Evolutionary conservation across 2,797 vertebrate species (phyloP).

Genomic region (Acropternis orthonyx): DNA sequence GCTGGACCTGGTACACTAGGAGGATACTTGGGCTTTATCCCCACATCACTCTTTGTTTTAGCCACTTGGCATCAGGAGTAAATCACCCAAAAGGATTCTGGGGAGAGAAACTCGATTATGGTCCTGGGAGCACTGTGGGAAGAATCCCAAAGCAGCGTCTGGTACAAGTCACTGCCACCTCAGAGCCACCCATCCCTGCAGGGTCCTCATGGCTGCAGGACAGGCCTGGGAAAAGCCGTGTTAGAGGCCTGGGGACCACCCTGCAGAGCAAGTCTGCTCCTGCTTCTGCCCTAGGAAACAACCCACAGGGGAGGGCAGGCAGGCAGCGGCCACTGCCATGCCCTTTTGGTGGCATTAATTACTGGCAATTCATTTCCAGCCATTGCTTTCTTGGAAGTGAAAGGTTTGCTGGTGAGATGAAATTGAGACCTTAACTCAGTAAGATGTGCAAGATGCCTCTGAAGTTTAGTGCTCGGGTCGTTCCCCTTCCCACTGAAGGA

Average conservation of each 20-base stretch:
- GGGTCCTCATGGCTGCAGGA: not conserved
- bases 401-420: not conserved
- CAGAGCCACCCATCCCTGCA: not conserved
- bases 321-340: not conserved
- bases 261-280: not conserved
- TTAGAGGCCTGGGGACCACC: not conserved
- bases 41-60: not conserved
- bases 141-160: not conserved
- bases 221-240: accelerated
- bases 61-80: not conserved
- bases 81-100: not conserved
- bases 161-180: not conserved
- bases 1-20: not conserved
- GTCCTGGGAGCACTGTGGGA: not conserved
- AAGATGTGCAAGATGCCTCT: not conserved
- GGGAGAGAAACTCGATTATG: accelerated
- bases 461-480: not conserved
- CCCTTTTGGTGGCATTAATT: not conserved
- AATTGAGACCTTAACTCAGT: not conserved
- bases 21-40: not conserved
- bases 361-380: not conserved
- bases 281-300: not conserved
- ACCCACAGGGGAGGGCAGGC: not conserved
- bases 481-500: not conserved
- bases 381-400: not conserved